A percentile compares a stretch with the other conserved stretches of the same genome.
Evolutionary conservation across 2,113 vertebrate genomes (phyloP).

Genomic region (Labeo rohita): DNA sequence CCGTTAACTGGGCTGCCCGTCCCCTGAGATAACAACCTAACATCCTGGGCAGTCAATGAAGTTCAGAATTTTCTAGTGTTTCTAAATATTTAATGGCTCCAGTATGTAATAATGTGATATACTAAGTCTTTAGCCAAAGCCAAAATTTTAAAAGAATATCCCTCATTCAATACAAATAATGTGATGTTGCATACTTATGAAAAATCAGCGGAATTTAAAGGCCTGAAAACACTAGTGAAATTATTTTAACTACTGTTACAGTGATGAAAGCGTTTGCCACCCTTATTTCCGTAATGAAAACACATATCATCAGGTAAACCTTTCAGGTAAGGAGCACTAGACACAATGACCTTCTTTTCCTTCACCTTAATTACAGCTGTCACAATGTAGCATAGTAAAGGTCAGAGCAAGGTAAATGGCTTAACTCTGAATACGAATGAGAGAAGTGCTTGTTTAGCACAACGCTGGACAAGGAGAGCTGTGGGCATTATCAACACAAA

Average conservation of each 20-base stretch:
- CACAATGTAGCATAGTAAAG: neutral
- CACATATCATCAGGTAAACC: neutral
- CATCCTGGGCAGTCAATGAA: slow-evolving; percentile 14
- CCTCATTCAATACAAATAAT: neutral
- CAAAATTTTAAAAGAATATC: neutral
- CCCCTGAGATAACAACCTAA: slow-evolving; percentile 16
- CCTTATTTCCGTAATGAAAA: neutral
- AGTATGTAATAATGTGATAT: neutral
- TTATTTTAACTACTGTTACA: neutral
- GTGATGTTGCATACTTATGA: neutral
- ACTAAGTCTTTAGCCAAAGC: neutral
- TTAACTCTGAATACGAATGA: slow-evolving; percentile 17
- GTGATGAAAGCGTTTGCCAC: neutral
- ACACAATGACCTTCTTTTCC: slow-evolving; percentile 10
- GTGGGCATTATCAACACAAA: neutral
- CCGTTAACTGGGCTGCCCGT: neutral
- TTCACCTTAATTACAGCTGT: neutral
- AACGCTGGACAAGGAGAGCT: neutral
- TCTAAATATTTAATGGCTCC: slow-evolving; percentile 2
- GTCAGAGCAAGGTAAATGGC: neutral
- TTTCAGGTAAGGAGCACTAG: neutral
- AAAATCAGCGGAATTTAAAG: neutral
- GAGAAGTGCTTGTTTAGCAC: neutral
- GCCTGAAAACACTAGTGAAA: neutral
- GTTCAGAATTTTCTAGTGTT: neutral